These are phyloP conservation scores for Carettochelys insculpta DNA, from an alignment of 2,113 vertebrate species.

Conservation along the genomic window DNA sequence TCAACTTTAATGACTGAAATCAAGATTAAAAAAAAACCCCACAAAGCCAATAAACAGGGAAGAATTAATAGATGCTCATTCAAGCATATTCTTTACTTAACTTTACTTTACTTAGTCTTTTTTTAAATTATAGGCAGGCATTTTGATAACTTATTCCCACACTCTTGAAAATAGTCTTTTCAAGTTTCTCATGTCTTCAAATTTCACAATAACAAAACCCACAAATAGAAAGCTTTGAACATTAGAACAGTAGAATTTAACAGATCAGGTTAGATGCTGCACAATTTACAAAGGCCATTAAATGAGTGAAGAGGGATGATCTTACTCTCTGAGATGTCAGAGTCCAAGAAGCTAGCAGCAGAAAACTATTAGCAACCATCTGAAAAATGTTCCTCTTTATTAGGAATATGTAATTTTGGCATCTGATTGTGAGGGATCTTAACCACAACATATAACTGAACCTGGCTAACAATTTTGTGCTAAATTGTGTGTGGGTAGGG, in stretches of 20 bases:
- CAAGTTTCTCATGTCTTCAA: background rate
- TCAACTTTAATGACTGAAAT: rapidly evolving
- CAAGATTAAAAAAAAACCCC: background rate
- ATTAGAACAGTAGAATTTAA: rapidly evolving
- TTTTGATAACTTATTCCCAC: background rate
- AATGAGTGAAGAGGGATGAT: background rate
- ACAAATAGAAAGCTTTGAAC: background rate
- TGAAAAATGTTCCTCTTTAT: background rate
- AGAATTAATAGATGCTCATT: rapidly evolving
- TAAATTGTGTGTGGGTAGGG: background rate
- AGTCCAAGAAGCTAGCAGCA: background rate
- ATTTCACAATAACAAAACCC: background rate
- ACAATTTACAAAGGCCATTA: background rate
- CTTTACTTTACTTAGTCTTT: background rate
- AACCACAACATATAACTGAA: background rate
- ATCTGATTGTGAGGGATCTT: background rate
- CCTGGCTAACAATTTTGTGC: background rate
- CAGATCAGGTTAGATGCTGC: background rate
- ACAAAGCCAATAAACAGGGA: background rate
- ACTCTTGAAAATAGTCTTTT: background rate
- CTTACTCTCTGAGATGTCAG: background rate
- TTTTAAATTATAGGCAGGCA: background rate
- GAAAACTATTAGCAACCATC: background rate
- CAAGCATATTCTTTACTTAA: background rate
- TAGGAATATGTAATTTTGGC: background rate